Percentiles rank a stretch among this genome's conserved stretches.
Evolutionary conservation across 1,140 invertebrate species (phyloP).

Genomic region (Drosophila ogumai): DNA sequence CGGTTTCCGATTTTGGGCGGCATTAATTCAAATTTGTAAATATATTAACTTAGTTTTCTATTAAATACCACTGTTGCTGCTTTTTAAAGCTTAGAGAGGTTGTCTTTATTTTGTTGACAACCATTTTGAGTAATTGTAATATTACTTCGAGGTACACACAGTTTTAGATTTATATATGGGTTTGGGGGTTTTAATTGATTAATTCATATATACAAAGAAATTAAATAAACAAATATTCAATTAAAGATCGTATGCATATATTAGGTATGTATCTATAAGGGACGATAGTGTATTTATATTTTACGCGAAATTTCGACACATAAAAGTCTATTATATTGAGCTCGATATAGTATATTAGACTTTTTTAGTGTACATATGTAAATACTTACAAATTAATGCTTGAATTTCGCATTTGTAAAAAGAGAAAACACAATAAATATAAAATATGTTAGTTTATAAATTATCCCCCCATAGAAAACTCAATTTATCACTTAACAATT

Average conservation of each 20-base stretch:
- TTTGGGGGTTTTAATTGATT: background rate
- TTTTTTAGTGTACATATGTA: no score
- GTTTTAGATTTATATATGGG: background rate
- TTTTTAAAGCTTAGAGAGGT: conserved; percentile 26
- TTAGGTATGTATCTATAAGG: no score
- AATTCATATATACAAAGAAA: background rate
- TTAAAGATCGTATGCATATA: no score
- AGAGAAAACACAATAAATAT: no score
- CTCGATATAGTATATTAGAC: background rate
- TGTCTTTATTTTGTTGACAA: conserved; percentile 3
- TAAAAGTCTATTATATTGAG: no score
- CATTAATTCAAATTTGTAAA: conserved; percentile 11
- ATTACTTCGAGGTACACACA: background rate
- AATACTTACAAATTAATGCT: no score
- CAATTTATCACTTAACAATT: conserved; percentile 2
- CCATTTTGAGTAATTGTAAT: background rate
- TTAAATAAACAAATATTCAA: no score
- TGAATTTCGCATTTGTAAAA: no score
- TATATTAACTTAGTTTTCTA: background rate
- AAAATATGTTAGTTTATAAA: background rate
- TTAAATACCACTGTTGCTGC: background rate
- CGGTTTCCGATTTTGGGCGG: conserved; percentile 1
- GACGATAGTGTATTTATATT: no score
- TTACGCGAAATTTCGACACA: no score
- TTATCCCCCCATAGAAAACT: background rate